Evolutionary conservation across 2,113 vertebrate species (phyloP), one percentile per base, ranked within the genome.

Genomic region (Natator depressus): DNA sequence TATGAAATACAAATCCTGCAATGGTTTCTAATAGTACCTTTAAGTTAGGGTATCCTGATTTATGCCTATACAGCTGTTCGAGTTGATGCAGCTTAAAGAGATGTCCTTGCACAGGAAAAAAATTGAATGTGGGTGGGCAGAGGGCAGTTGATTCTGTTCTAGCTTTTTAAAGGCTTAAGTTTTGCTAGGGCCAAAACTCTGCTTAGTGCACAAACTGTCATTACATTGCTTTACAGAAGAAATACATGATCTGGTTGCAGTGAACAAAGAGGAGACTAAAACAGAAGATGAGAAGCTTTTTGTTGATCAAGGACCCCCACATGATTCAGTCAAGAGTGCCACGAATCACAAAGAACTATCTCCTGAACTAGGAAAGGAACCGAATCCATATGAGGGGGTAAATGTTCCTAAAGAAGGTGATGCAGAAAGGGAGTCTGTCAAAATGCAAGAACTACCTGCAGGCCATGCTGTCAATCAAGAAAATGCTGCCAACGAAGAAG

Each of bases 401-500:
- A 85, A 0, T 0, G 31, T 11, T 20, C 75, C 8, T 0, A 80
- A 13, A 51, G 80, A 91, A 91, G 92, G 72, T 19, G 13, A 0
- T 0, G 69, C 72, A n/a, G 85, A 84, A 84, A 82, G 20, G 0
- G 88, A 89, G 12, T 59, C 20, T 14, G 57, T 57, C 42, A 88
- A 10, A 10, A n/a, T 42, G 7, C 25, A 85, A n/a, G 87, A 47
- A 80, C 86, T 16, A 10, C 69, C 89, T 29, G 87, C 31, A 1
- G 75, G 46, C 6, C 46, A 90, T 8, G 42, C 75, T 51, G 6
- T 9, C 22, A 96, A 88, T 49, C 94, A 85, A 55, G 91, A 97
- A 47, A 89, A 96, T 20, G 49, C 78, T 84, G 97, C 96, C 8
- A 87, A 13, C 3, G 97, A 98, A 42, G 98, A 97, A 65, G 51